Evolutionary conservation across 2,113 vertebrate genomes (phyloP).

Genomic region (Propithecus coquereli): DNA sequence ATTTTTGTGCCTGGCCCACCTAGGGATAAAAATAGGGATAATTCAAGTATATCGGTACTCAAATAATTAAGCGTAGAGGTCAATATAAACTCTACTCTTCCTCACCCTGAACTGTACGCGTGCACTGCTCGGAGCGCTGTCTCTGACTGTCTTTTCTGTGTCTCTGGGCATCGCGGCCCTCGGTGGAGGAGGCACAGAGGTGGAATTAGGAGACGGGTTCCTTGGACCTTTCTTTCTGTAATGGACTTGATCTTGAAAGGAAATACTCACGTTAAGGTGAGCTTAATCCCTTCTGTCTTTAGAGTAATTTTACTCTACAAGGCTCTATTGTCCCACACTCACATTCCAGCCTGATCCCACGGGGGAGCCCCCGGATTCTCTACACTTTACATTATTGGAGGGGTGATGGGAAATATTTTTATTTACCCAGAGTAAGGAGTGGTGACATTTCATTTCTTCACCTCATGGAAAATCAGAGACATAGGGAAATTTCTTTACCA

Average conservation of each 20-base stretch:
- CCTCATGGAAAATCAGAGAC: not conserved
- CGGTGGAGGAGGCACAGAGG: not conserved
- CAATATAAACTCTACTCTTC: not conserved
- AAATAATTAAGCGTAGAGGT: not conserved
- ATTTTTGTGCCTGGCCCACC: not conserved
- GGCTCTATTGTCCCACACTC: not conserved
- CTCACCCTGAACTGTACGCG: not conserved
- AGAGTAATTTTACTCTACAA: not conserved
- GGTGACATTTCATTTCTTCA: not conserved
- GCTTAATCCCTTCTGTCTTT: not conserved
- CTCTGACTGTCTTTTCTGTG: not conserved
- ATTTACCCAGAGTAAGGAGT: not conserved
- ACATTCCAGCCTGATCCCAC: not conserved
- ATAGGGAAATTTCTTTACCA: not conserved
- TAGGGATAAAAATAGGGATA: not conserved
- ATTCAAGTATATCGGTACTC: not conserved
- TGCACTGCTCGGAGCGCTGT: not conserved
- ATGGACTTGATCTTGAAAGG: not conserved
- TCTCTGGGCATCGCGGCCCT: not conserved
- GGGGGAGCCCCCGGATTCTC: not conserved
- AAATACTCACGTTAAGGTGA: not conserved
- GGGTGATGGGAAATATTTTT: not conserved
- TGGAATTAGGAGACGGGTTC: not conserved
- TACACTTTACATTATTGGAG: not conserved
- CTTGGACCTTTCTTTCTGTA: not conserved